A percentile compares a stretch with the other conserved stretches of the same genome.
phyloP scores from a whole-genome alignment of 2,888 invertebrate genomes.

The Podabrus alpinus region DNA sequence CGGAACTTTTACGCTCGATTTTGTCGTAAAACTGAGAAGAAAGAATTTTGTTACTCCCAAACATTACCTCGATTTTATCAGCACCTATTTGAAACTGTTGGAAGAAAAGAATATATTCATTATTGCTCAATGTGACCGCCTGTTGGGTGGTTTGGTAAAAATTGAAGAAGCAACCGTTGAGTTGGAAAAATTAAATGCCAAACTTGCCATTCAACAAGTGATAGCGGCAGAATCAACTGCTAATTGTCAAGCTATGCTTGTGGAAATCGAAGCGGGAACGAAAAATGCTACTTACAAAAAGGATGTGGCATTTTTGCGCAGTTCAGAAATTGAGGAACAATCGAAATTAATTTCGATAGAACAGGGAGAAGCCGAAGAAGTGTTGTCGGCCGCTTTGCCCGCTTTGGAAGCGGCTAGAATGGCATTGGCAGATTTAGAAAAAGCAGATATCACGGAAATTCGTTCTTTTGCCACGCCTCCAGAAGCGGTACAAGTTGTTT shows the following conservation, averaged over 20 bases:
- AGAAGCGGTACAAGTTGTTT: constrained; percentile 84
- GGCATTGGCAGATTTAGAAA: constrained; percentile 82
- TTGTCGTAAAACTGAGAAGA: constrained; percentile 72
- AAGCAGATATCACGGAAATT: constrained; percentile 90
- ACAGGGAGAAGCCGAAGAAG: constrained; percentile 82
- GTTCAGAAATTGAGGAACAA: constrained; percentile 81
- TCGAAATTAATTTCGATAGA: constrained; percentile 78
- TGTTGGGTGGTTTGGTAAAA: constrained; percentile 76
- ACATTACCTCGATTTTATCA: constrained; percentile 87
- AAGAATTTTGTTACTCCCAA: constrained; percentile 91
- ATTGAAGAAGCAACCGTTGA: constrained; percentile 87
- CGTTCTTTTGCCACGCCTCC: constrained; percentile 91
- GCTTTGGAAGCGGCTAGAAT: constrained; percentile 79
- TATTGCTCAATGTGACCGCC: constrained; percentile 68
- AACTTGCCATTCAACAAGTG: constrained; percentile 80
- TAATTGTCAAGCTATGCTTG: constrained; percentile 78
- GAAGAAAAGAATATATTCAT: constrained; percentile 71
- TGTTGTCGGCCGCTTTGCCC: constrained; percentile 80
- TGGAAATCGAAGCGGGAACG: constrained; percentile 75
- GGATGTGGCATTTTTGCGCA: constrained; percentile 76
- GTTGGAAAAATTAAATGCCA: constrained; percentile 76
- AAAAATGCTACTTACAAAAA: constrained; percentile 77
- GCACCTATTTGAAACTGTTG: constrained; percentile 75
- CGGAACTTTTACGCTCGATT: constrained; percentile 72
- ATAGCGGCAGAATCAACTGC: constrained; percentile 76